Evolutionary conservation across 2,888 invertebrate species (phyloP).

Genomic region (Malachius bipustulatus): DNA sequence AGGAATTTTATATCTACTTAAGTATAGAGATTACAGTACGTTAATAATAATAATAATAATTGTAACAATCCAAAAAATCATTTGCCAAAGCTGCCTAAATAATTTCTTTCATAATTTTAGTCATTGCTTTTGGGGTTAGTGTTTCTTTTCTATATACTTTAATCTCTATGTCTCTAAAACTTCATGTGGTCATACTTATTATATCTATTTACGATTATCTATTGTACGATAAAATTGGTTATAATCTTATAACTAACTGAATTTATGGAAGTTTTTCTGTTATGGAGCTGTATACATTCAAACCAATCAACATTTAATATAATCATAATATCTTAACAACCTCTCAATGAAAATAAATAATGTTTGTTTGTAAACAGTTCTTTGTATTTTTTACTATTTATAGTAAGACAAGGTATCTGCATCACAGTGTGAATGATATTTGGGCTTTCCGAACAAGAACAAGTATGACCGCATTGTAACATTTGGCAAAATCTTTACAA

Average conservation of each 20-base stretch:
- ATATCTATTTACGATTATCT: too few relatives aligned
- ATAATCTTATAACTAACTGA: too few relatives aligned
- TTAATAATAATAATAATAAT: conserved; percentile 8
- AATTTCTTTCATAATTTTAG: background rate
- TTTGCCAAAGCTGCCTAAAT: conserved; percentile 3
- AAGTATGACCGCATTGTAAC: conserved; percentile 25
- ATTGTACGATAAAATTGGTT: too few relatives aligned
- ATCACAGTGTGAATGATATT: conserved; percentile 15
- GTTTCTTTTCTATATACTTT: conserved; percentile 23
- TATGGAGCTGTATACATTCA: background rate
- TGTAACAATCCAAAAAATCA: background rate
- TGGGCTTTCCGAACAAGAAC: conserved; percentile 13
- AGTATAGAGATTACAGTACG: conserved; percentile 33
- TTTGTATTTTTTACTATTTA: background rate
- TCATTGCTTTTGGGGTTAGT: background rate
- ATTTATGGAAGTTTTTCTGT: too few relatives aligned
- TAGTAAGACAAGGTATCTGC: conserved; percentile 12
- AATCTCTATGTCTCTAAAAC: conserved; percentile 28
- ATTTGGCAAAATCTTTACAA: conserved; percentile 34
- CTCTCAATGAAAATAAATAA: background rate
- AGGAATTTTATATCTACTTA: conserved; percentile 33
- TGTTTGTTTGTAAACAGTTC: background rate
- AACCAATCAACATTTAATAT: conserved; percentile 1
- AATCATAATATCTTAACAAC: background rate
- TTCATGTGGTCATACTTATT: conserved; percentile 11